Evolutionary conservation across 2,797 vertebrate species (phyloP), one percentile per base, ranked within the genome.

Genomic region (Clarias platycephalus): DNA sequence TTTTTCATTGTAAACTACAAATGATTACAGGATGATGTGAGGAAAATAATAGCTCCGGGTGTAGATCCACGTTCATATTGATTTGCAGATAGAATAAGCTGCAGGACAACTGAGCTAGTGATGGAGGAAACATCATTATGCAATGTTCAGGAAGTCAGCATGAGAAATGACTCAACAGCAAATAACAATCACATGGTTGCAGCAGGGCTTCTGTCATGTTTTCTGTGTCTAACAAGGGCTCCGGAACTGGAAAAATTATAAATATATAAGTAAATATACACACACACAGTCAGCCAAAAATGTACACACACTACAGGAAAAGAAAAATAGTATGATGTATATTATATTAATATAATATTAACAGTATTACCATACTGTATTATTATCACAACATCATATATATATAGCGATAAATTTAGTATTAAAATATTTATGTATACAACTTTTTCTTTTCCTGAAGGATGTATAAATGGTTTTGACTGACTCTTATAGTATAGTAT

Each of bases 101-200:
- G 76, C 22, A 16, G 12, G 22, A 62, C 37, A 78, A 37, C 31
- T 5, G 4, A 78, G 22, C 24, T 12, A 22, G 20, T 62, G 57
- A 2, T 40, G 34, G 55, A 78, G 22, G 34, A 62, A 62, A 62
- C 24, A 62, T 78, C 57, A 78, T 78, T 78, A 78, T 57, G 28
- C 26, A 37, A 76, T 28, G 34, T 58, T 31, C 12, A 74, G 44
- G 44, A 74, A 57, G 72, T 55, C 57, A 31, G 72, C 49, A 75
- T 57, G 49, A 31, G 24, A 53, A 72, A 72, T 24, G 53, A 31
- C 53, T 76, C 9, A 5, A 62, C 31, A 78, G 76, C 31, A 62
- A 76, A 76, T 24, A 76, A 76, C 18, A 75, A 76, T 58, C 28
- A 76, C 53, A 58, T 16, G 15, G 15, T 13, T 58, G 28, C 53